Conservation (phyloP, 2,113 vertebrate species). For the Colaptes auratus region DNA sequence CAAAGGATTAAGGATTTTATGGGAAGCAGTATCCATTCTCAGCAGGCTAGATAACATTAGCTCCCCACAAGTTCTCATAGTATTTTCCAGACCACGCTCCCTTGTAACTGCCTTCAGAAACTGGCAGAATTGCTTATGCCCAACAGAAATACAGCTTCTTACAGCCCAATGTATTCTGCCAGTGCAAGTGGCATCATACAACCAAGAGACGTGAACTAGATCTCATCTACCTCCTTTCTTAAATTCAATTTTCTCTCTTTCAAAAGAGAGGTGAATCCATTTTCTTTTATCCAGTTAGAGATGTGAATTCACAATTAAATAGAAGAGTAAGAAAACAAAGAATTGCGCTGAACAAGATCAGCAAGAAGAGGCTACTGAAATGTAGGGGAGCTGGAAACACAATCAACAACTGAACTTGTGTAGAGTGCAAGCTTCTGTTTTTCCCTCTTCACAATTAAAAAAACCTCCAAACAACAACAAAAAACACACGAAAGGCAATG, state of each 20-base stretch:
- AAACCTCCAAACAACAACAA: too few species aligned
- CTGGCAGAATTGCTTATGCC: background rate
- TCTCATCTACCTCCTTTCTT: background rate
- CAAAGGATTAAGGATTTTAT: background rate
- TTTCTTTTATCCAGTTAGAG: background rate
- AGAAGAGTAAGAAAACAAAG: background rate
- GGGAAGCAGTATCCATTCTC: background rate
- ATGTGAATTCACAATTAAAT: background rate
- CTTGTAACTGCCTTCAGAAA: background rate
- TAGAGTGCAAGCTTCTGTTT: background rate
- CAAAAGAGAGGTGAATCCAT: background rate
- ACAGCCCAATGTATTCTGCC: background rate
- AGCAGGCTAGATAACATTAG: background rate
- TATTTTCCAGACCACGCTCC: background rate
- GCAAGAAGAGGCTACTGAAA: background rate
- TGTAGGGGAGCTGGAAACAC: background rate
- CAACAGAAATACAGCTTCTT: background rate
- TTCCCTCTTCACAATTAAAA: background rate
- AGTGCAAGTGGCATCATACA: background rate
- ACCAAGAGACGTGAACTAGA: background rate
- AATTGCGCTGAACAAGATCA: background rate
- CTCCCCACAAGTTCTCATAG: background rate
- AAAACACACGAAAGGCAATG: background rate
- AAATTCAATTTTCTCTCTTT: slow-evolving; percentile 8
- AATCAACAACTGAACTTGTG: background rate